Conservation (phyloP, 2,888 invertebrate species). For the Leptarthrus brevirostris region DNA sequence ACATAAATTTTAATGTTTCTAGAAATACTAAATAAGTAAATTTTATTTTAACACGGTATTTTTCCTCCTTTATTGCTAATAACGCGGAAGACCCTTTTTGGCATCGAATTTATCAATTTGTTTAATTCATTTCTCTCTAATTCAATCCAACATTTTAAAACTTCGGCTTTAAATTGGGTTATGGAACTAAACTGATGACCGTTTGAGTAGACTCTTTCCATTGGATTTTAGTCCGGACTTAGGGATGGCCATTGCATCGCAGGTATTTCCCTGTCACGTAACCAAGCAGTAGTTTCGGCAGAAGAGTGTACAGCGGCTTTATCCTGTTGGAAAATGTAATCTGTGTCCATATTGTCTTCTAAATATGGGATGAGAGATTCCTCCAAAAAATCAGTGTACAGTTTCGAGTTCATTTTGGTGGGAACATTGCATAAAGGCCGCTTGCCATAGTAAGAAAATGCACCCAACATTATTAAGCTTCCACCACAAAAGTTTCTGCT, state of each 20-base stretch:
- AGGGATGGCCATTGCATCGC: constrained; percentile 25
- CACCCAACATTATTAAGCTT: constrained; percentile 28
- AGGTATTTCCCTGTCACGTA: constrained; percentile 6
- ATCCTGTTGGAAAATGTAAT: constrained; percentile 32
- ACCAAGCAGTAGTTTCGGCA: neutral
- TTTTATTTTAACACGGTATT: neutral
- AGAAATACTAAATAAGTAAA: neutral
- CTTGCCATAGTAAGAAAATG: neutral
- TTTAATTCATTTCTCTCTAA: neutral
- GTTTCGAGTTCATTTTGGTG: constrained; percentile 3
- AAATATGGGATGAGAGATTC: constrained; percentile 25
- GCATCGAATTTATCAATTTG: constrained; percentile 16
- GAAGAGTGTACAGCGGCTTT: constrained; percentile 26
- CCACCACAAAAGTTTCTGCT: neutral
- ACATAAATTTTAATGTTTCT: neutral
- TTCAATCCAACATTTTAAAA: constrained; percentile 3
- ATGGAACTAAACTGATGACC: constrained; percentile 1
- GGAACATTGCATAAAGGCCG: constrained; percentile 8
- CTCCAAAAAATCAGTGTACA: constrained; percentile 1
- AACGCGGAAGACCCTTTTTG: neutral
- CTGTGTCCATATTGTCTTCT: constrained; percentile 5
- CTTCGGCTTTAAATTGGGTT: constrained; percentile 10
- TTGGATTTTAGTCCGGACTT: constrained; percentile 20
- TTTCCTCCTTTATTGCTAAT: neutral
- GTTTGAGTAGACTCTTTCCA: constrained; percentile 20